Evolutionary conservation across 1,140 invertebrate species (phyloP).

Genomic region (Trachymyrmex cornetzi): DNA sequence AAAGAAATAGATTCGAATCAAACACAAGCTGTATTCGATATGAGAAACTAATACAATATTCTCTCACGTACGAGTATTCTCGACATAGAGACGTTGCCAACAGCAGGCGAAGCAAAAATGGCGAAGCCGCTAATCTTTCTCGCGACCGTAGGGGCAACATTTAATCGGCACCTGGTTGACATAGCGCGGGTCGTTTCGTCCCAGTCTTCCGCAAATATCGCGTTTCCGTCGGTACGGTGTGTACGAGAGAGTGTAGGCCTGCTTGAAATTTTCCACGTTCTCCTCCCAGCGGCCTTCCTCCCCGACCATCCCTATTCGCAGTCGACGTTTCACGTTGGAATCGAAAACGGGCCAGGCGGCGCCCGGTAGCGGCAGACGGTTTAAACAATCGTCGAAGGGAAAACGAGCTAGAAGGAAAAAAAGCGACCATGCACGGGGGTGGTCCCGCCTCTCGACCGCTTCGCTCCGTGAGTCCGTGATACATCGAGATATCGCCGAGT

Average conservation of each 20-base stretch:
- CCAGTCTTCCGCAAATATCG: slow-evolving; percentile 72
- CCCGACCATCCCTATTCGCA: slow-evolving; percentile 43
- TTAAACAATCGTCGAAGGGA: slow-evolving; percentile 76
- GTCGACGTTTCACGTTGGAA: slow-evolving; percentile 69
- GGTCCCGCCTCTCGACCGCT: slow-evolving; percentile 70
- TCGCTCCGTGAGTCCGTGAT: slow-evolving; percentile 69
- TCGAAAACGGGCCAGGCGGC: slow-evolving; percentile 66
- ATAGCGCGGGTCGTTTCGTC: slow-evolving; percentile 70
- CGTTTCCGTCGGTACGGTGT: slow-evolving; percentile 67
- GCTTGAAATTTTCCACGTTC: slow-evolving; percentile 77
- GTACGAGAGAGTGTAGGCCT: slow-evolving; percentile 70
- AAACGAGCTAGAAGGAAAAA: slow-evolving; percentile 71
- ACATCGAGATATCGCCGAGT: slow-evolving; percentile 78
- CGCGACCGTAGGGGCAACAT: slow-evolving; percentile 54
- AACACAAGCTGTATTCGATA: background rate
- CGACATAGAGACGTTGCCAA: background rate
- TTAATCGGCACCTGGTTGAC: slow-evolving; percentile 72
- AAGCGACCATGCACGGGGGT: slow-evolving; percentile 55
- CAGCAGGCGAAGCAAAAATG: slow-evolving; percentile 43
- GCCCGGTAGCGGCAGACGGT: slow-evolving; percentile 67
- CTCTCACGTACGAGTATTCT: background rate
- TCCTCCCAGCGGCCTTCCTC: slow-evolving; percentile 56
- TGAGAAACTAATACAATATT: background rate
- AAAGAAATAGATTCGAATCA: background rate
- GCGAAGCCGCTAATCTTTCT: slow-evolving; percentile 56